Evolutionary conservation across 2,888 invertebrate species (phyloP), one percentile per base, ranked within the genome.

Genomic region (Athetis lepigone): DNA sequence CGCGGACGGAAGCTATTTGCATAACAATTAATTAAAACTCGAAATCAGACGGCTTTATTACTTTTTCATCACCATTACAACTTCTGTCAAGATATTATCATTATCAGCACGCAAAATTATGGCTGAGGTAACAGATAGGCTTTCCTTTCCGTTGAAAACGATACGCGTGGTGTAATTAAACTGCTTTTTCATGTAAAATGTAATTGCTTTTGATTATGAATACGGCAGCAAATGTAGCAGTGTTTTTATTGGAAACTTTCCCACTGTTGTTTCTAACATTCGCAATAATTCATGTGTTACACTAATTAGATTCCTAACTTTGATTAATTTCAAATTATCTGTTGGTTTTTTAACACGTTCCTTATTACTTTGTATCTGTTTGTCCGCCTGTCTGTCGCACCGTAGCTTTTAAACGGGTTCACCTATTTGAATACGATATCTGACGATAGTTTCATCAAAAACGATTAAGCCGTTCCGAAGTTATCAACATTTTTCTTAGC

Each of bases 101-200:
- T 8, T 51, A 63, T 45, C 23, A n/a, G 8, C 7, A 19, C 23
- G 36, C n/a, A 56, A 50, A 49, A 43, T 46, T 50, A 42, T 39
- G 33, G 37, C 25, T 11, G 13, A 7, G 13, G 36, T n/a, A 37
- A 40, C 13, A 46, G 16, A 36, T 40, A 21, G 7, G 27, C 8
- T 45, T 57, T 43, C 19, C 40, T 45, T 71, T 47, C 54, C 45
- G n/a, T 11, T 50, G 21, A 25, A 50, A 59, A 16, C 36, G 39
- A 71, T 71, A 71, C 25, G 40, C 59, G 66, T 64, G 36, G 29
- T 29, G 36, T 63, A 43, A 58, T 45, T 29, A 45, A 27, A 47
- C 37, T 50, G 61, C 70, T 62, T 50, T 58, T 54, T 33, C 64
- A 21, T 23, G 11, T 33, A 6, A 36, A 55, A 29, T 25, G 27